Conservation (phyloP, 1,140 invertebrate species). For the Radopholus similis region DNA sequence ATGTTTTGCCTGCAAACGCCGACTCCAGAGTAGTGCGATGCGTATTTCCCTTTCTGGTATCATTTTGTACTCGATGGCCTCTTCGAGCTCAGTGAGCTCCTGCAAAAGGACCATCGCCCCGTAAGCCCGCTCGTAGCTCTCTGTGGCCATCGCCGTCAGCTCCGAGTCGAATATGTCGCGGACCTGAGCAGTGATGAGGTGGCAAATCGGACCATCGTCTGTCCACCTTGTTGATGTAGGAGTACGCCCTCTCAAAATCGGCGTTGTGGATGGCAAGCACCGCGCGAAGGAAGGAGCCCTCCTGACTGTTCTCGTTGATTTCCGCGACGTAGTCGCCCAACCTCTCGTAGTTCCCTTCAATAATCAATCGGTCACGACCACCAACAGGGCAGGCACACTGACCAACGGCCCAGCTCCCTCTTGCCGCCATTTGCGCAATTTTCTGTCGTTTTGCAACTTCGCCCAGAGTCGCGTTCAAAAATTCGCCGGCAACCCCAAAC, state of each 20-base stretch:
- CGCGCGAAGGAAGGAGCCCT: slow-evolving; percentile 89
- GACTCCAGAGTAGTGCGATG: slow-evolving; percentile 58
- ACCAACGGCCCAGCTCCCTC: slow-evolving; percentile 86
- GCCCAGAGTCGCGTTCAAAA: slow-evolving; percentile 15
- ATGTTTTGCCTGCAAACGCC: slow-evolving; percentile 51
- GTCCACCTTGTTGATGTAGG: slow-evolving; percentile 52
- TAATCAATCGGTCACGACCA: neutral
- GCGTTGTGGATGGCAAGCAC: slow-evolving; percentile 85
- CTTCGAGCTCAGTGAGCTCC: slow-evolving; percentile 90
- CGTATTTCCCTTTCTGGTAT: slow-evolving; percentile 70
- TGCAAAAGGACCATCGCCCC: slow-evolving; percentile 88
- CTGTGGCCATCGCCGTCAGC: slow-evolving; percentile 91
- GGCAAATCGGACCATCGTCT: slow-evolving; percentile 4
- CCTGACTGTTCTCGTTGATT: slow-evolving; percentile 81
- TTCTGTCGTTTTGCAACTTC: slow-evolving; percentile 71
- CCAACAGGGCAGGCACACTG: slow-evolving; percentile 4
- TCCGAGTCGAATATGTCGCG: slow-evolving; percentile 90
- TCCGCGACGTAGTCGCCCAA: slow-evolving; percentile 79
- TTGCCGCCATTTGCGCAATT: slow-evolving; percentile 84
- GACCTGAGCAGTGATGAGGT: slow-evolving; percentile 65
- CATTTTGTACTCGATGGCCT: slow-evolving; percentile 94
- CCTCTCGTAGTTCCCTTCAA: slow-evolving; percentile 72
- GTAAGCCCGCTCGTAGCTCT: slow-evolving; percentile 88
- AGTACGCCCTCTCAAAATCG: slow-evolving; percentile 71
- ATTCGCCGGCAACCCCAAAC: neutral